Conservation (phyloP, 2,888 invertebrate genomes). For the Tribolium freemani region DNA sequence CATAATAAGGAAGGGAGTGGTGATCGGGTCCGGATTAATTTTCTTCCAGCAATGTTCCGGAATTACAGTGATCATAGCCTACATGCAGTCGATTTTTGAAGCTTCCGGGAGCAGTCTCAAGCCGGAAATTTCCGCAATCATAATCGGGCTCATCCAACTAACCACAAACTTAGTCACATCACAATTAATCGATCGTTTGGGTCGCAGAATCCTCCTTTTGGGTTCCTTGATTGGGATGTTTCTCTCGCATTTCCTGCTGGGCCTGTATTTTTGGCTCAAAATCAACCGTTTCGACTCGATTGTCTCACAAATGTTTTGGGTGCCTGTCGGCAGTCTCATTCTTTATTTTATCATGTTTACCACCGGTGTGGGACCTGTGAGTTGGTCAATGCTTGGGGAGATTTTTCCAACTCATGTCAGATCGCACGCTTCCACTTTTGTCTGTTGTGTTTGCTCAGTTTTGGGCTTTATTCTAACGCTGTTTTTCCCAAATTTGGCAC, state of each 20-base stretch:
- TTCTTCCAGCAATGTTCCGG: conserved; percentile 69
- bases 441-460: conserved; percentile 42
- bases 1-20: conserved; percentile 59
- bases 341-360: conserved; percentile 82
- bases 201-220: conserved; percentile 79
- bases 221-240: conserved; percentile 77
- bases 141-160: conserved; percentile 83
- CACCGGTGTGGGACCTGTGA: conserved; percentile 78
- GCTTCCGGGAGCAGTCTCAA: conserved; percentile 65
- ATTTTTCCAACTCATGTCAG: conserved; percentile 85
- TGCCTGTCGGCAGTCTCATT: conserved; percentile 80
- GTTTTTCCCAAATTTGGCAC: conserved; percentile 49
- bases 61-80: conserved; percentile 83
- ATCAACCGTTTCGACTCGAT: conserved; percentile 39
- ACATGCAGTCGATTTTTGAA: conserved; percentile 80
- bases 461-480: conserved; percentile 45
- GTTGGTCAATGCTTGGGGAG: conserved; percentile 87
- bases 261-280: conserved; percentile 52
- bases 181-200: conserved; percentile 81
- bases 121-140: conserved; percentile 78
- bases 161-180: conserved; percentile 79
- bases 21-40: conserved; percentile 61
- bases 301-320: conserved; percentile 70
- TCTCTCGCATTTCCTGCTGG: conserved; percentile 67
- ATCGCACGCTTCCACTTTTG: conserved; percentile 71